Percentiles rank a stretch among this genome's conserved stretches.
Conservation (phyloP, 2,113 vertebrate genomes). For the Acrocephalus arundinaceus region DNA sequence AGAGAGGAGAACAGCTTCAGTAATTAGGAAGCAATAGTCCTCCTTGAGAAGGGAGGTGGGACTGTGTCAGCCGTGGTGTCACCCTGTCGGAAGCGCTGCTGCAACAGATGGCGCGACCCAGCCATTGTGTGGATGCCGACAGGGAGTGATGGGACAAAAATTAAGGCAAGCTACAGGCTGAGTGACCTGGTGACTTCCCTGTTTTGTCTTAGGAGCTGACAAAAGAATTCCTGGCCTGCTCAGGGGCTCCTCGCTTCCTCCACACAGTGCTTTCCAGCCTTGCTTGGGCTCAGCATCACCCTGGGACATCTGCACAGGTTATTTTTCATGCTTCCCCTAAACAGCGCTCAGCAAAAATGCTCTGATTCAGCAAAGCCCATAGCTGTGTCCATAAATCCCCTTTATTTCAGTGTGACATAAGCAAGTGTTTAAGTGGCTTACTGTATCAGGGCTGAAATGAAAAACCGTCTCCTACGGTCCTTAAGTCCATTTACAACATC, state of each 20-base stretch:
- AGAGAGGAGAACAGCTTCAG: not conserved
- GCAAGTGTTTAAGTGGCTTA: conserved; percentile 64
- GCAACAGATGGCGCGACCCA: fast-evolving
- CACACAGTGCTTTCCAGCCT: not conserved
- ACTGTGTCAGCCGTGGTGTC: fast-evolving
- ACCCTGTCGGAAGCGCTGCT: fast-evolving
- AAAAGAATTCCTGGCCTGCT: conserved; percentile 50
- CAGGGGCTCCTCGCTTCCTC: not conserved
- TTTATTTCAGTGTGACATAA: conserved; percentile 67
- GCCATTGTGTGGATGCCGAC: not conserved
- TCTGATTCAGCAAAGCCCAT: conserved; percentile 61
- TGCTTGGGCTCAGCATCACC: not conserved
- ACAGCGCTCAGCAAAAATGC: conserved; percentile 8
- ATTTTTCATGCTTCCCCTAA: conserved; percentile 41
- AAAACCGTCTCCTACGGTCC: conserved; percentile 36
- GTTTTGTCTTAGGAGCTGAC: conserved; percentile 54
- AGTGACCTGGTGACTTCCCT: conserved; percentile 50
- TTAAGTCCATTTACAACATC: conserved; percentile 54
- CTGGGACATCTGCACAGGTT: conserved; percentile 31
- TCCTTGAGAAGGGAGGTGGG: not conserved
- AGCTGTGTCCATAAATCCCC: conserved; percentile 53
- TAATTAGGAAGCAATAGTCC: not conserved
- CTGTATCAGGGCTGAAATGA: conserved; percentile 57
- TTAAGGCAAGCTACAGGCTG: not conserved
- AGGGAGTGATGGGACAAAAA: not conserved